A percentile compares a stretch with the other conserved stretches of the same genome.
phyloP scores from a whole-genome alignment of 2,113 vertebrate genomes.

The Pachyramphus minor region DNA sequence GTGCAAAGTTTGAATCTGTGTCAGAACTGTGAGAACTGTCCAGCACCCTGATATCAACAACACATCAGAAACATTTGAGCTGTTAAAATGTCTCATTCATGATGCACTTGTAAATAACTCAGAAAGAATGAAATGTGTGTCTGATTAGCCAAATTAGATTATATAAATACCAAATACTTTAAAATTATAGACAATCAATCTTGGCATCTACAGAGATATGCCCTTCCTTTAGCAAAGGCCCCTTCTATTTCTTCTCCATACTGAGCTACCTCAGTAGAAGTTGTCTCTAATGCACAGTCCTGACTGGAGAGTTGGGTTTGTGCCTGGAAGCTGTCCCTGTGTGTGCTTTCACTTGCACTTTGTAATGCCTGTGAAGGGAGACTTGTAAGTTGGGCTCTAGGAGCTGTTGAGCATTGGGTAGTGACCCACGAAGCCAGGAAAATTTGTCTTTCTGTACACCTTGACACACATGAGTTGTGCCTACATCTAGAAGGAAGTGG shows the following conservation, averaged over 20 bases:
- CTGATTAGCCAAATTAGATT: slow-evolving; percentile 32
- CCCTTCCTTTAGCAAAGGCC: neutral
- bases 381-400: neutral
- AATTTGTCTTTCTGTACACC: neutral
- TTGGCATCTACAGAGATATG: neutral
- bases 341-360: too few species aligned
- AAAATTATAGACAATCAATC: neutral
- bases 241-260: neutral
- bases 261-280: too few species aligned
- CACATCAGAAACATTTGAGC: neutral
- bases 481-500: neutral
- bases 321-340: neutral
- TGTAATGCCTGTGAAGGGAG: neutral
- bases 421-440: neutral
- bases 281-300: neutral
- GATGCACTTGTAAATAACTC: neutral
- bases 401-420: neutral
- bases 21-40: slow-evolving; percentile 15
- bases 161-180: slow-evolving; percentile 24
- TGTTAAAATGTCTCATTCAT: neutral
- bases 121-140: slow-evolving; percentile 25
- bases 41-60: neutral
- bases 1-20: neutral
- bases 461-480: rapidly evolving
- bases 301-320: neutral